phyloP scores from a whole-genome alignment of 2,113 vertebrate genomes.

The Orcinus orca region DNA sequence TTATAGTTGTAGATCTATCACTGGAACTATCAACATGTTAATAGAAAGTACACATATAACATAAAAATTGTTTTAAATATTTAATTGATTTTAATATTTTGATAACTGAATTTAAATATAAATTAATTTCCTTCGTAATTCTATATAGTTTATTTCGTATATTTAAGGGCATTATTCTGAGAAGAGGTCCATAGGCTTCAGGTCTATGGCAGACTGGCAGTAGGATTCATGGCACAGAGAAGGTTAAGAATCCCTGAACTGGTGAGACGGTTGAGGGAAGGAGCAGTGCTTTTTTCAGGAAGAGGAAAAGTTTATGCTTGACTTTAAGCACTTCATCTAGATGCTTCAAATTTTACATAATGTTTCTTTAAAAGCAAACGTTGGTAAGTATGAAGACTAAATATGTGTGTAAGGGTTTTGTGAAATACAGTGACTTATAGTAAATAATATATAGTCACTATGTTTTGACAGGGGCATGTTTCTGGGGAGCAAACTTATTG shows the following conservation, averaged over 20 bases:
- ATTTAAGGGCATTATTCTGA: background rate
- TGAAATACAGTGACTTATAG: background rate
- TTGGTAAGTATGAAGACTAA: background rate
- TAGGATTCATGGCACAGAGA: background rate
- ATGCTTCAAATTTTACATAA: slow-evolving; percentile 12
- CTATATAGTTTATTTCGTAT: background rate
- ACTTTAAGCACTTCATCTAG: slow-evolving; percentile 2
- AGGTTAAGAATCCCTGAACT: background rate
- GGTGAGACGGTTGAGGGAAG: background rate
- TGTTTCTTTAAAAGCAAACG: slow-evolving; percentile 23
- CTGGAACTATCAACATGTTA: background rate
- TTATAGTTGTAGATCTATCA: background rate
- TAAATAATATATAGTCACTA: background rate
- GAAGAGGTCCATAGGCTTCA: background rate
- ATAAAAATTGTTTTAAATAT: background rate
- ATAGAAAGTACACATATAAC: background rate
- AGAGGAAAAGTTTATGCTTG: background rate
- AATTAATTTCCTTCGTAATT: slow-evolving; percentile 26
- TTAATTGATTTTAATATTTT: slow-evolving; percentile 41
- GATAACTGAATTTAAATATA: slow-evolving; percentile 30
- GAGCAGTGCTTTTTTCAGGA: background rate
- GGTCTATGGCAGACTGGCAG: background rate
- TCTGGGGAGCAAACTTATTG: background rate
- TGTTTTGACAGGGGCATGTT: background rate
- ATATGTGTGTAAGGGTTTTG: background rate